phyloP scores from a whole-genome alignment of 2,797 vertebrate species.

The Vireo griseus region DNA sequence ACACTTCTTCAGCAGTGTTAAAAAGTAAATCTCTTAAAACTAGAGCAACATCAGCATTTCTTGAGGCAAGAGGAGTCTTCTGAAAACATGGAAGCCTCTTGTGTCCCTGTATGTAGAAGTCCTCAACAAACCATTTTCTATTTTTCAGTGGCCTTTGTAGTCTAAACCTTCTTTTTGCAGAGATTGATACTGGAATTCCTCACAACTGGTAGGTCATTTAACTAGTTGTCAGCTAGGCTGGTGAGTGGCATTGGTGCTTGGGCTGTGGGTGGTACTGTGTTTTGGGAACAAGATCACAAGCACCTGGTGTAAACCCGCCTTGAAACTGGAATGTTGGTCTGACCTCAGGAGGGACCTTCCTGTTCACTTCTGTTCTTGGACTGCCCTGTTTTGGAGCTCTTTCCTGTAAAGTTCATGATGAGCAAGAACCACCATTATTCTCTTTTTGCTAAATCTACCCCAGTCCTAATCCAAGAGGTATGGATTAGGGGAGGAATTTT shows the following conservation, averaged over 20 bases:
- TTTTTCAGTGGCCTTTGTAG: background rate
- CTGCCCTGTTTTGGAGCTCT: fast-evolving
- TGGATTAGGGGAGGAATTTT: background rate
- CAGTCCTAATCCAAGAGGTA: background rate
- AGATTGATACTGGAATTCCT: background rate
- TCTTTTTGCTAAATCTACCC: background rate
- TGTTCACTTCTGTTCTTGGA: background rate
- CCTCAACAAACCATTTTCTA: background rate
- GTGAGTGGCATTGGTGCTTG: background rate
- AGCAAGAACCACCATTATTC: background rate
- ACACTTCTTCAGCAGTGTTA: background rate
- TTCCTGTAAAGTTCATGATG: fast-evolving
- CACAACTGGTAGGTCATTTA: background rate
- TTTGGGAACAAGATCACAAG: background rate
- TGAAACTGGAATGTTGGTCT: background rate
- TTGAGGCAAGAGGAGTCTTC: background rate
- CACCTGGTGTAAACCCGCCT: fast-evolving
- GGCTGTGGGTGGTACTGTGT: fast-evolving
- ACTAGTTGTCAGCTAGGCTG: background rate
- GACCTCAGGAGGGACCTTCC: background rate
- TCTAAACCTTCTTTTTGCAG: background rate
- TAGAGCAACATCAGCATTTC: background rate
- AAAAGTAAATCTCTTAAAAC: background rate
- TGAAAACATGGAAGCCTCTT: background rate
- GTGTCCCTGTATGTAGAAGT: background rate